A percentile compares a stretch with the other conserved stretches of the same genome.
These are phyloP conservation scores for Candoia aspera DNA, from an alignment of 2,113 vertebrate species.

Conservation along the genomic window DNA sequence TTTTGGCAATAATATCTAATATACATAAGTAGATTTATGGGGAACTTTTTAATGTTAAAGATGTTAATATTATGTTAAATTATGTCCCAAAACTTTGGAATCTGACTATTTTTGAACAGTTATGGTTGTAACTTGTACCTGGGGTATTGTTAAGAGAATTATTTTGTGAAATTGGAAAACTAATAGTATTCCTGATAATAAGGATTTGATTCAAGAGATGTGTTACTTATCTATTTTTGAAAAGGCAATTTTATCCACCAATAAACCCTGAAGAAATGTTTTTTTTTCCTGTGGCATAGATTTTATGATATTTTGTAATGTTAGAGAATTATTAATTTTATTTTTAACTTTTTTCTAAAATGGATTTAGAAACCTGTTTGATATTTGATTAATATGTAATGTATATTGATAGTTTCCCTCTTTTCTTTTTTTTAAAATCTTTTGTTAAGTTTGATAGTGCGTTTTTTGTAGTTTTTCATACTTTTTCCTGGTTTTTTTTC, in stretches of 20 bases:
- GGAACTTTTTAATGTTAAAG: not conserved
- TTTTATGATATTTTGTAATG: not conserved
- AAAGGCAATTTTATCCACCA: not conserved
- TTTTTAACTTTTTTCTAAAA: not conserved
- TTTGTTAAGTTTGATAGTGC: not conserved
- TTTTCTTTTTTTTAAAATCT: not conserved
- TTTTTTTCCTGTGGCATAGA: not conserved
- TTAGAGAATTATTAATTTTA: not conserved
- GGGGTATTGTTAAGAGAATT: too few relatives aligned
- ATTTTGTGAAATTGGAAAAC: too few relatives aligned
- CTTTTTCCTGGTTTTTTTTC: not conserved
- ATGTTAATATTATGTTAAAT: not conserved
- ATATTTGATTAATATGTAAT: not conserved
- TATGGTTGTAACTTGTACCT: too few relatives aligned
- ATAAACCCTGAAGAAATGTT: not conserved
- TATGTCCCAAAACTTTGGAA: not conserved
- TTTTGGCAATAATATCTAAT: not conserved
- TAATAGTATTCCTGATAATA: too few relatives aligned
- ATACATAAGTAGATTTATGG: not conserved
- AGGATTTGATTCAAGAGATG: not conserved
- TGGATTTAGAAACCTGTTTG: not conserved
- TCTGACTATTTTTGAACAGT: not conserved
- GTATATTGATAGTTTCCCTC: not conserved
- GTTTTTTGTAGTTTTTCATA: not conserved
- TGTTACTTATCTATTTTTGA: not conserved